Evolutionary conservation across 2,888 invertebrate species (phyloP).

Genomic region (Polydrusus tereticollis): DNA sequence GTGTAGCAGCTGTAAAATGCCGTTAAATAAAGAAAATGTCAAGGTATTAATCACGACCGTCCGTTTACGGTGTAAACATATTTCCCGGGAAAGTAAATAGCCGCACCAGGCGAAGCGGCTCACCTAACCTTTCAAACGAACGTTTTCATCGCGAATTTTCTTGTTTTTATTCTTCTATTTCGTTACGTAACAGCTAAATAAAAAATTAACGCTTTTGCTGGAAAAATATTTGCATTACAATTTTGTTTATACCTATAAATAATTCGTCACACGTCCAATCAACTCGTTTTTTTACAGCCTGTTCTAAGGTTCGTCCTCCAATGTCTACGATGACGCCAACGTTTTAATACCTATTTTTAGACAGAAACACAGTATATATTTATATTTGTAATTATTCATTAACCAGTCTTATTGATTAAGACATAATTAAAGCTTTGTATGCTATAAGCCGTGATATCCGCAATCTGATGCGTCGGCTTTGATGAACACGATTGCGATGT

Average conservation of each 20-base stretch:
- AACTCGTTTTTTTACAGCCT: not conserved
- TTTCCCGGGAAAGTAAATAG: conserved; percentile 43
- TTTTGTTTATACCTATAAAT: too few relatives aligned
- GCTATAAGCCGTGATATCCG: too few relatives aligned
- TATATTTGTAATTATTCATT: conserved; percentile 20
- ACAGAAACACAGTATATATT: conserved; percentile 16
- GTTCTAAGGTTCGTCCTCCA: not conserved
- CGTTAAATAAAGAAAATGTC: conserved; percentile 45
- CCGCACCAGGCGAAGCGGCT: conserved; percentile 17
- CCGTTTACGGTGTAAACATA: conserved; percentile 42
- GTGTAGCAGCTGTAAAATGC: conserved; percentile 19
- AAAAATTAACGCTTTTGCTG: too few relatives aligned
- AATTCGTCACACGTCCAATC: not conserved
- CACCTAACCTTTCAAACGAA: conserved; percentile 19
- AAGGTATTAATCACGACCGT: conserved; percentile 44
- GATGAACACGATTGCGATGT: too few relatives aligned
- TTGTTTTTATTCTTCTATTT: not conserved
- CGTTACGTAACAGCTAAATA: too few relatives aligned
- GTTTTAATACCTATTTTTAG: conserved; percentile 32
- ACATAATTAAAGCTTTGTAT: too few relatives aligned
- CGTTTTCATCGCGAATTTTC: conserved; percentile 23
- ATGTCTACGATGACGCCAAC: not conserved
- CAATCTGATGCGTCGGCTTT: too few relatives aligned
- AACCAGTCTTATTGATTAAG: conserved; percentile 25
- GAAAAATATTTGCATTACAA: too few relatives aligned